These are phyloP conservation scores for Platycercus adscitus DNA, from an alignment of 2,113 vertebrate species.

Conservation along the genomic window DNA sequence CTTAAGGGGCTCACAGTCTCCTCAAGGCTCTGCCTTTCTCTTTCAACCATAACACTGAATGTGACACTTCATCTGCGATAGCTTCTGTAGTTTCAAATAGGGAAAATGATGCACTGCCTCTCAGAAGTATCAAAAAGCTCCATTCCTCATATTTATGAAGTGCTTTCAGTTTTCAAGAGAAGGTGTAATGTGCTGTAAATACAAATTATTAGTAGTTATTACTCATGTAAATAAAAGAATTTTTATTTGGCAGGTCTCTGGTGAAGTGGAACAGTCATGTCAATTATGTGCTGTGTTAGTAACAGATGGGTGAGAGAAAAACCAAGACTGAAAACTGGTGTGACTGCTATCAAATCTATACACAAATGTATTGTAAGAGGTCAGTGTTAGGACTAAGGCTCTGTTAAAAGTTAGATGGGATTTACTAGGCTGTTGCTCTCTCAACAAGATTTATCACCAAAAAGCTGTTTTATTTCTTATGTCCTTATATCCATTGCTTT, in stretches of 20 bases:
- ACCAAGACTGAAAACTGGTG: background rate
- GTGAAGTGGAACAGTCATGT: background rate
- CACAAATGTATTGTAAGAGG: background rate
- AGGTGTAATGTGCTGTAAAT: background rate
- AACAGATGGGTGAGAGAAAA: constrained; percentile 1
- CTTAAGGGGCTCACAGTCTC: background rate
- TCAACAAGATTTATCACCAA: background rate
- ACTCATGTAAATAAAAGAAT: background rate
- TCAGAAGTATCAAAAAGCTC: background rate
- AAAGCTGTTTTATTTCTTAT: background rate
- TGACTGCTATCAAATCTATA: background rate
- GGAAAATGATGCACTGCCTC: background rate
- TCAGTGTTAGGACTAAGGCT: background rate
- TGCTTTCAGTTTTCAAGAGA: background rate
- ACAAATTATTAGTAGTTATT: background rate
- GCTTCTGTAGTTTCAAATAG: background rate
- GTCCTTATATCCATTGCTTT: background rate
- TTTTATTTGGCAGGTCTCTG: background rate
- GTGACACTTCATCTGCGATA: background rate
- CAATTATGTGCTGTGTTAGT: background rate
- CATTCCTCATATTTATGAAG: background rate
- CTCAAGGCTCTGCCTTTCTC: background rate
- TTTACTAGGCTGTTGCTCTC: background rate
- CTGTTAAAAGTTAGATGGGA: background rate
- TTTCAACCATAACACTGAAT: background rate